Evolutionary conservation across 2,888 invertebrate species (phyloP).

Genomic region (Cabera pusaria): DNA sequence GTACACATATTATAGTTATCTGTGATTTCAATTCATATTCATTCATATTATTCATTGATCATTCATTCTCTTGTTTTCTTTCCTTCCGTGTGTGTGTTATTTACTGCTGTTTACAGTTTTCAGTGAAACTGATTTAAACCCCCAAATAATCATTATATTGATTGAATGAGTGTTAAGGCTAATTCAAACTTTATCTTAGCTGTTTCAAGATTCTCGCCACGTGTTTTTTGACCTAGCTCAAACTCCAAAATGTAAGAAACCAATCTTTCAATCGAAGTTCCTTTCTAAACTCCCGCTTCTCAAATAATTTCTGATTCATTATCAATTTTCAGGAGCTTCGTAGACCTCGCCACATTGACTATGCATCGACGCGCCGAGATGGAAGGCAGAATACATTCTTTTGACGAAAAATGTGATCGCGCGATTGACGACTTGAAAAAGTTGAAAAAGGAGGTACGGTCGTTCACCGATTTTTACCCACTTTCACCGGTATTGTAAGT

Average conservation of each 20-base stretch:
- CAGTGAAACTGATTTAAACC: too few relatives aligned
- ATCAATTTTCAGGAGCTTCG: slow-evolving; percentile 74
- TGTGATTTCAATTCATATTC: too few relatives aligned
- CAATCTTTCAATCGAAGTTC: slow-evolving; percentile 28
- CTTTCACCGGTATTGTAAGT: slow-evolving; percentile 1
- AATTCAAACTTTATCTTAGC: too few relatives aligned
- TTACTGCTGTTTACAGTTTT: too few relatives aligned
- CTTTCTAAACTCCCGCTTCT: slow-evolving; percentile 28
- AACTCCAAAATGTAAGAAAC: slow-evolving; percentile 37
- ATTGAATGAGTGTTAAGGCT: too few relatives aligned
- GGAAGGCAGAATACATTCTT: slow-evolving; percentile 58
- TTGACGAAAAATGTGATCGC: slow-evolving; percentile 63
- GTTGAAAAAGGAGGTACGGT: slow-evolving; percentile 63
- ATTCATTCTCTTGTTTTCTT: too few relatives aligned
- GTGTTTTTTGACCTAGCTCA: slow-evolving; percentile 1
- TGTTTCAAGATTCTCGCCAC: too few relatives aligned
- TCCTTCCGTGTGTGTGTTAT: too few relatives aligned
- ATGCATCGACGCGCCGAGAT: slow-evolving; percentile 67
- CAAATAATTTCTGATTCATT: slow-evolving; percentile 17
- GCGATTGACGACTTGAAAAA: slow-evolving; percentile 59
- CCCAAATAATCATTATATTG: too few relatives aligned
- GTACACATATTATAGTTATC: too few relatives aligned
- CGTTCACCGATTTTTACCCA: not conserved
- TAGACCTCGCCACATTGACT: slow-evolving; percentile 66
- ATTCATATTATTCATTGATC: too few relatives aligned